Conservation (phyloP, 2,888 invertebrate genomes). For the Lydus trimaculatus region DNA sequence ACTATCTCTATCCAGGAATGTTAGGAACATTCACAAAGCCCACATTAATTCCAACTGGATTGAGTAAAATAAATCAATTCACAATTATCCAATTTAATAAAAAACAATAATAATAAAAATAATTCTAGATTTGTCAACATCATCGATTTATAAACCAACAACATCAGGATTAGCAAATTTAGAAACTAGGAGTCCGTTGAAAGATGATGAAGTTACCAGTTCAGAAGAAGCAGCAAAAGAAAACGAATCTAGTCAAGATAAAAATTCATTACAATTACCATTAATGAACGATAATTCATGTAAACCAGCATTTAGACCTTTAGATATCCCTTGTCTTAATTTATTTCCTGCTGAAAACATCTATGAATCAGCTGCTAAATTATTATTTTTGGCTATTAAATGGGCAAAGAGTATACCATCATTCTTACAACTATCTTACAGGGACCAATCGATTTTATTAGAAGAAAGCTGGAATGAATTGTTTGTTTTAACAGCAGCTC, state of each 20-base stretch:
- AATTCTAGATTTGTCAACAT: constrained; percentile 14
- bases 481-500: constrained; percentile 83
- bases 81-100: constrained; percentile 6
- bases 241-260: constrained; percentile 35
- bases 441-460: constrained; percentile 77
- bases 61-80: no score
- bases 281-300: constrained; percentile 46
- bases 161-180: constrained; percentile 21
- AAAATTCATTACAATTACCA: constrained; percentile 50
- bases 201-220: constrained; percentile 80
- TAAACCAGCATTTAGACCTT: constrained; percentile 40
- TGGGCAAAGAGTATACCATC: constrained; percentile 83
- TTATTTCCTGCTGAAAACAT: constrained; percentile 67
- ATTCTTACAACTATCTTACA: constrained; percentile 70
- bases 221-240: constrained; percentile 70
- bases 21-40: constrained; percentile 59
- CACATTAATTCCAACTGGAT: constrained; percentile 34
- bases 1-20: constrained; percentile 56
- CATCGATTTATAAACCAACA: constrained; percentile 18
- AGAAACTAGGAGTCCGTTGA: constrained; percentile 54
- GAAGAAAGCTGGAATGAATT: constrained; percentile 86
- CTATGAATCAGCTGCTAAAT: constrained; percentile 76
- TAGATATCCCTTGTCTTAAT: constrained; percentile 60
- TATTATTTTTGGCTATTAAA: constrained; percentile 78
- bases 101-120: neutral